Evolutionary conservation across 2,113 vertebrate genomes (phyloP).

Genomic region (Pandion haliaetus): DNA sequence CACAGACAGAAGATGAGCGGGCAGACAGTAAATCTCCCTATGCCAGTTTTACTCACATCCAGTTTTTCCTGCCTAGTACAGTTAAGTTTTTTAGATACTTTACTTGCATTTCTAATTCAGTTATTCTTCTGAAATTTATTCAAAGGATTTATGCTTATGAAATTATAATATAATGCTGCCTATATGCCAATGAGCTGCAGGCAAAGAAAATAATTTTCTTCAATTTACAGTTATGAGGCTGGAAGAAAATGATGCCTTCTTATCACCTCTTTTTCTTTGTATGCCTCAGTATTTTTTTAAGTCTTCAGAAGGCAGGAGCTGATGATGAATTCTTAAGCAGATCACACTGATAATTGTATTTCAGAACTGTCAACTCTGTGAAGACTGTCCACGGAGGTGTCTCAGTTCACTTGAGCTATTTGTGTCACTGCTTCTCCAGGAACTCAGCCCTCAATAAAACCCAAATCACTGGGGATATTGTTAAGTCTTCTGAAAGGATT

Average conservation of each 20-base stretch:
- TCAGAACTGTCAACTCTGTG: constrained; percentile 89
- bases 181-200: constrained; percentile 86
- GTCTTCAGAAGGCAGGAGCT: constrained; percentile 84
- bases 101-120: constrained; percentile 84
- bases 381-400: constrained; percentile 84
- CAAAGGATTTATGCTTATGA: constrained; percentile 88
- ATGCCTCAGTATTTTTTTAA: constrained; percentile 73
- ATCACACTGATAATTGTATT: constrained; percentile 98
- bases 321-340: constrained; percentile 95
- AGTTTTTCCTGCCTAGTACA: constrained; percentile 60
- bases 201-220: constrained; percentile 89
- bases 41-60: neutral
- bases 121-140: constrained; percentile 87
- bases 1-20: constrained; percentile 31
- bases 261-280: constrained; percentile 81
- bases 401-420: constrained; percentile 82
- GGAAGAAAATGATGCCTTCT: constrained; percentile 78
- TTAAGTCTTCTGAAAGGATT: constrained; percentile 86
- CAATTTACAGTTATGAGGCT: constrained; percentile 87
- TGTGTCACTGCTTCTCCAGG: constrained; percentile 80
- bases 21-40: constrained; percentile 18
- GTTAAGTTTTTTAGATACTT: constrained; percentile 81
- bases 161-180: constrained; percentile 87
- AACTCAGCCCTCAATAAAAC: constrained; percentile 83
- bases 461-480: constrained; percentile 84